Base-by-base conservation (phyloP, 1,140 invertebrate species). In the Globodera ellingtonae region DNA sequence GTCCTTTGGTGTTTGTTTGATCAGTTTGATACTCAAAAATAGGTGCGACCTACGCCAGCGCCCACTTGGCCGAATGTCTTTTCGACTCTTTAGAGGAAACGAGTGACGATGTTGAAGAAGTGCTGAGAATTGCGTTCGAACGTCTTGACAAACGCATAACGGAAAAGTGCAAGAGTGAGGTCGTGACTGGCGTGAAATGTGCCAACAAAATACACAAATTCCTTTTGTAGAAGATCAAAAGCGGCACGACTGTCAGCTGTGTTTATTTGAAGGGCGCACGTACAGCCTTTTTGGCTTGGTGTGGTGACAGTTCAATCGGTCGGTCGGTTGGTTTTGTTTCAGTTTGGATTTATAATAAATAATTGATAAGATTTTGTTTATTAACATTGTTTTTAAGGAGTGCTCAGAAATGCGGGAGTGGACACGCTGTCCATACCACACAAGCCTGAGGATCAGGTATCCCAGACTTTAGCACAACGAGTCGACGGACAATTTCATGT, bases 271-370 rank as follows among this genome's bases (percentile, higher is more conserved):
- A 72, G 35, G 47, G 67, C 35, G n/a, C 70, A 2, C 46, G 24
- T 15, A 46, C 75, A 8, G 79, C 79, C 8, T 80, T 78, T 77
- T 15, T 75, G 50, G 78, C 72, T 5, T 79, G 79, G 79, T 80
- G 79, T 52, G 79, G 79, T 21, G 79, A 80, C 71, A 75, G 72
- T 52, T 65, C 79, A 50, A 80, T 80, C 18, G 79, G 79, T 67
- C 59, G 21, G 44, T 47, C 67, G 46, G 18, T 10, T 35, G 18
- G n/a, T n/a, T n/a, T n/a, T 44, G 46, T 8, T 56, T 66, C 47
- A 65, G 44, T 47, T 46, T 50, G 24, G 3, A 70, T 76, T 52
- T 18, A 56, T 65, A 15, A 44, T 44, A 7, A 21, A 66, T 15
- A 44, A 46, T 59, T 65, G 15, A 0, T 65, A 56, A 56, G 56